These are phyloP conservation scores for Pseudomyrmex pallidus DNA, from an alignment of 1,140 invertebrate genomes.

Conservation along the genomic window DNA sequence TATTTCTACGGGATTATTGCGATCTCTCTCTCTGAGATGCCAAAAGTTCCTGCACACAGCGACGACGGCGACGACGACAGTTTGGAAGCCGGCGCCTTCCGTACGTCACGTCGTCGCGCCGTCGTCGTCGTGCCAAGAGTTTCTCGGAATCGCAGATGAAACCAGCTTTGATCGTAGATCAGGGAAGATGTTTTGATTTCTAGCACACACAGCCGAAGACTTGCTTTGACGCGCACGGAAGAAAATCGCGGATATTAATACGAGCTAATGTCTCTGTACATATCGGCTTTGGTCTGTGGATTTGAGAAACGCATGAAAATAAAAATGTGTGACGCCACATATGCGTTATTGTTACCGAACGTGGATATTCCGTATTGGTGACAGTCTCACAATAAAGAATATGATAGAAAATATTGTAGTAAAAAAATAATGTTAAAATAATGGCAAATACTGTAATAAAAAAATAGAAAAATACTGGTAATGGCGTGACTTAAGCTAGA, in stretches of 20 bases:
- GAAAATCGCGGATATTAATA: slow-evolving; percentile 43
- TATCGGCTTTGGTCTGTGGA: not conserved
- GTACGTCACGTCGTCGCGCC: not conserved
- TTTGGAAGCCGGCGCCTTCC: slow-evolving; percentile 23
- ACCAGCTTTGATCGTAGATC: slow-evolving; percentile 63
- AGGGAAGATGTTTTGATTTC: slow-evolving; percentile 62
- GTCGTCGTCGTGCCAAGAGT: slow-evolving; percentile 59
- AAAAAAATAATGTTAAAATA: no score
- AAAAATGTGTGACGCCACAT: not conserved
- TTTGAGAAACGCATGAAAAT: not conserved
- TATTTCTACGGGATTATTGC: slow-evolving; percentile 5
- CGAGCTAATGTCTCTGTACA: slow-evolving; percentile 20
- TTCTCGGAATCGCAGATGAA: slow-evolving; percentile 58
- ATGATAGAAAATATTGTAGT: no score
- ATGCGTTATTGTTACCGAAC: not conserved
- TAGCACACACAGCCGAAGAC: slow-evolving; percentile 42
- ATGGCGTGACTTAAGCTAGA: no score
- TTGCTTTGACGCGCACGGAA: not conserved
- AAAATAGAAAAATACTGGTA: no score
- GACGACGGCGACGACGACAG: not conserved
- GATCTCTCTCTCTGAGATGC: slow-evolving; percentile 7
- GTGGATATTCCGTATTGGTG: not conserved
- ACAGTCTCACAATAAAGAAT: not conserved
- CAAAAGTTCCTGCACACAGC: not conserved
- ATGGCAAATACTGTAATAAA: no score